Conservation (phyloP, 1,140 invertebrate species). For the Anastrepha ludens region DNA sequence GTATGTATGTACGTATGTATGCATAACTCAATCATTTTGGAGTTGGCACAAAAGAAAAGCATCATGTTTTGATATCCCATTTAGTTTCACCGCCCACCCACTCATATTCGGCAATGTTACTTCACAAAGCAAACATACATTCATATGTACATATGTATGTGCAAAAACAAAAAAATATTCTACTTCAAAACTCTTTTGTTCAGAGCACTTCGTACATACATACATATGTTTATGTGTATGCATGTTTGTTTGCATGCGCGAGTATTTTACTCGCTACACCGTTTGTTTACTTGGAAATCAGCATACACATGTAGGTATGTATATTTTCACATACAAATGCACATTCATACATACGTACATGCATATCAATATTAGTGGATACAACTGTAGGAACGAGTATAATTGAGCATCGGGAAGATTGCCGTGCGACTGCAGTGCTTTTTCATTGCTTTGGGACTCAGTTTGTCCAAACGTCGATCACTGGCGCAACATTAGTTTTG, state of each 20-base stretch:
- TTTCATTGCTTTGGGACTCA: conserved; percentile 36
- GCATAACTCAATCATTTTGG: neutral
- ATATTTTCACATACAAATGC: neutral
- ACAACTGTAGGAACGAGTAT: conserved; percentile 30
- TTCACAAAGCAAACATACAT: neutral
- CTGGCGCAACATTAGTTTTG: conserved; percentile 72
- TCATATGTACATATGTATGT: conserved; percentile 12
- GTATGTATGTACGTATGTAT: neutral
- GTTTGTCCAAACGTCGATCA: conserved; percentile 56
- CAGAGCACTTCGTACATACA: neutral
- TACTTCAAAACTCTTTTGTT: conserved; percentile 9
- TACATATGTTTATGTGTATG: neutral
- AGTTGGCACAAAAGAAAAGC: neutral
- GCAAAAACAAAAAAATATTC: conserved; percentile 7
- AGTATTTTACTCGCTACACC: conserved; percentile 22
- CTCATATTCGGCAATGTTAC: neutral
- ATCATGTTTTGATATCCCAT: neutral
- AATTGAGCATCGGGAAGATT: conserved; percentile 49
- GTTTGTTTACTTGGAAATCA: conserved; percentile 20
- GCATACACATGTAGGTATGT: neutral
- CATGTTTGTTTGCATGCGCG: neutral
- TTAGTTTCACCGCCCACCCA: conserved; percentile 28
- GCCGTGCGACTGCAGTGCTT: neutral
- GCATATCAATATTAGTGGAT: conserved; percentile 3
- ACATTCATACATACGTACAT: neutral